Base-by-base conservation (phyloP, 2,888 invertebrate species). In the Drosophila parthenogenetica region DNA sequence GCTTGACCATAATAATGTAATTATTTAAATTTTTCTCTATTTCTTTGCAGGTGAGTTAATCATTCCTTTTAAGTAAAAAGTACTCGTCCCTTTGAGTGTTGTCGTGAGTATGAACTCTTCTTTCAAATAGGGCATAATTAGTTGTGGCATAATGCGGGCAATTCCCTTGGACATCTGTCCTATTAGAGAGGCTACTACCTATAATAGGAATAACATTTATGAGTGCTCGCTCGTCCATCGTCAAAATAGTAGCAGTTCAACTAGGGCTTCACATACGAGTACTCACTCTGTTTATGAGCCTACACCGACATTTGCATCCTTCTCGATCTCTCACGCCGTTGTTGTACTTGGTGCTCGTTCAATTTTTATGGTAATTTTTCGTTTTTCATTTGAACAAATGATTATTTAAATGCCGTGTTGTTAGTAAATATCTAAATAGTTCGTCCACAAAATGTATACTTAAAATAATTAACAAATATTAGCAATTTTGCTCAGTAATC, bases 31-130 rank as follows among this genome's bases (percentile, higher is more conserved):
- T 73, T 66, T 61, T 58, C 71, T 84, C 68, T 84, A 59, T 77
- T 81, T 79, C 76, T 51, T 87, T 84, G 35, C 79, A 84, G 84
- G 84, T 84, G 79, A 84, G 84, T 84, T 79, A 82, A 86, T 67
- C 69, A 80, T 80, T 79, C 63, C 51, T 46, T 76, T 72, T 50
- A 57, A 51, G 63, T 35, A 42, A 54, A 72, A 71, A 69, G 73
- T 60, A 53, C 78, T 59, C 77, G 81, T 79, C 77, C 71, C 39
- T 50, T 29, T 13, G 66, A 77, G 69, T 67, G 62, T 55, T 53
- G 73, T 79, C 81, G 87, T 82, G 82, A 82, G 87, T 82, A 82
- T 82, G 40, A 73, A 79, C 32, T 35, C 54, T 55, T 55, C 14
- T 57, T 60, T 63, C 49, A 46, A 61, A 39, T 32, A 43, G 57